A percentile compares a stretch with the other conserved stretches of the same genome.
phyloP scores from a whole-genome alignment of 2,797 vertebrate species.

The Oceanodroma leucorhoa region DNA sequence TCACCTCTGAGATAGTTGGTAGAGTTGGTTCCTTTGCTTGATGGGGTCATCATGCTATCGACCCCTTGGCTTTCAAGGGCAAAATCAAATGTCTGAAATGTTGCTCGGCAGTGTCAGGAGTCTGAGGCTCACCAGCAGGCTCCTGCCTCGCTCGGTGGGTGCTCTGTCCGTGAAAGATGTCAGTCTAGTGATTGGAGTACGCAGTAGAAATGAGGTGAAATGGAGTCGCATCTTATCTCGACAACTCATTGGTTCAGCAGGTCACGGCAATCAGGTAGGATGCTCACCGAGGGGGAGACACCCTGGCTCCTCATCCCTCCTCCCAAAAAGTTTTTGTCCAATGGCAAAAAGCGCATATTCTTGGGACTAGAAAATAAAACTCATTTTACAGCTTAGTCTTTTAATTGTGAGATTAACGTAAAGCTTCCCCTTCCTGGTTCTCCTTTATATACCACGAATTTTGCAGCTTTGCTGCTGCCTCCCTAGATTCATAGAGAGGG shows the following conservation, averaged over 20 bases:
- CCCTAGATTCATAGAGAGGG: neutral
- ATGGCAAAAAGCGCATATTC: neutral
- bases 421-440: neutral
- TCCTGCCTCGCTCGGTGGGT: neutral
- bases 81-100: neutral
- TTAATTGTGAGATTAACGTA: neutral
- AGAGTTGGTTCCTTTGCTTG: neutral
- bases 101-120: neutral
- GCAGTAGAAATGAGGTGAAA: neutral
- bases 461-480: neutral
- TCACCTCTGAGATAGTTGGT: neutral
- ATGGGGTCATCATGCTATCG: neutral
- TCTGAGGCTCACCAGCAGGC: neutral
- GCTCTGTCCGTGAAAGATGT: neutral
- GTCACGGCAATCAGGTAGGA: neutral
- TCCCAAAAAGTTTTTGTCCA: neutral
- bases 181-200: neutral
- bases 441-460: neutral
- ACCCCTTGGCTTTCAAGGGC: conserved; percentile 4
- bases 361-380: neutral
- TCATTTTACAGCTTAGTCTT: neutral
- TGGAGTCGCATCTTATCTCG: rapidly evolving
- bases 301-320: neutral
- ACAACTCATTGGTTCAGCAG: neutral
- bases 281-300: neutral